Conservation (phyloP, 92 coral and sea anemone species). For the Parazoanthus swiftii region DNA sequence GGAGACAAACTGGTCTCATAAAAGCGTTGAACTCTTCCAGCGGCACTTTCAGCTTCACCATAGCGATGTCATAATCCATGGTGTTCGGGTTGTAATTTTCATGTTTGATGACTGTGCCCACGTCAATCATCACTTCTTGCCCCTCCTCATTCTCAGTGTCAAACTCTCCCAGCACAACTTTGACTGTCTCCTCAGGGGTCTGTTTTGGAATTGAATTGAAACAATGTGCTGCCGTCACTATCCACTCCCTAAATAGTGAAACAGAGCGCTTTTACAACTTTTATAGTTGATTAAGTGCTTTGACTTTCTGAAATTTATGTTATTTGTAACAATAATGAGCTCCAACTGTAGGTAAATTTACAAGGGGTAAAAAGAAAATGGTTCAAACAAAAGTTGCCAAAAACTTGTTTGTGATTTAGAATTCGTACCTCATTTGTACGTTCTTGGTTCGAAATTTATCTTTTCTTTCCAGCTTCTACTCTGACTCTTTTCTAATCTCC, state of each 20-base stretch:
- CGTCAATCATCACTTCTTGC: slow-evolving; percentile 45
- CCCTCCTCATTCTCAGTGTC: slow-evolving; percentile 46
- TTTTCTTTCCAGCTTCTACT: too few species aligned
- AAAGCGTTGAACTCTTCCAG: slow-evolving; percentile 47
- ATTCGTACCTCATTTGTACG: too few species aligned
- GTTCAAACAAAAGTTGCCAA: too few species aligned
- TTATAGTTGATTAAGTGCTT: background rate
- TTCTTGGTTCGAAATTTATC: too few species aligned
- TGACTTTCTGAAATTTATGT: background rate
- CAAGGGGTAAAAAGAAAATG: too few species aligned
- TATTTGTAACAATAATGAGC: background rate
- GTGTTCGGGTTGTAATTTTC: slow-evolving; percentile 2
- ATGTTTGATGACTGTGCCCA: slow-evolving; percentile 33
- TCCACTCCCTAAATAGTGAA: slow-evolving; percentile 37
- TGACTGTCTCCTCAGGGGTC: background rate
- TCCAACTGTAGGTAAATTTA: background rate
- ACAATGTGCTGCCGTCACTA: slow-evolving; percentile 55
- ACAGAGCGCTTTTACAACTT: too few species aligned
- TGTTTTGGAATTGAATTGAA: slow-evolving; percentile 24
- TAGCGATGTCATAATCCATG: slow-evolving; percentile 48
- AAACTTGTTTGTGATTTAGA: too few species aligned
- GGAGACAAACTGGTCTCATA: slow-evolving; percentile 59
- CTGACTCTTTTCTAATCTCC: too few species aligned
- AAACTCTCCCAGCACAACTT: slow-evolving; percentile 45
- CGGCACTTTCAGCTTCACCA: slow-evolving; percentile 40